Percentiles rank a stretch among this genome's conserved stretches.
phyloP scores from a whole-genome alignment of 1,140 invertebrate species.

The Brachionus asplanchnoidis region DNA sequence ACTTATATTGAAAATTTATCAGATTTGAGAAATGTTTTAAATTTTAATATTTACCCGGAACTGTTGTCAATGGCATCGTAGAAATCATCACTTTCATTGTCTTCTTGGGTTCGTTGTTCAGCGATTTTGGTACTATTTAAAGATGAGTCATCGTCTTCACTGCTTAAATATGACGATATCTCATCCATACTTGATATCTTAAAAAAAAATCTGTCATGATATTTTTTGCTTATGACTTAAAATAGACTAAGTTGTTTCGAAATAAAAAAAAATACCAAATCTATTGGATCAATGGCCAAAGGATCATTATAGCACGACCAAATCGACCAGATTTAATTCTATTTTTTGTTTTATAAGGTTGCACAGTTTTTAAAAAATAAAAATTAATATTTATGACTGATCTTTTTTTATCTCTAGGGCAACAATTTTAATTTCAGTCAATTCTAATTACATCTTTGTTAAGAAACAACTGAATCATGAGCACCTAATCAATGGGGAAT shows the following conservation, averaged over 20 bases:
- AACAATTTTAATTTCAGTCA: background rate
- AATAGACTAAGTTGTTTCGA: background rate
- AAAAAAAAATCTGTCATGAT: background rate
- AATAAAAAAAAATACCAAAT: background rate
- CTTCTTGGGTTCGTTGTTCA: background rate
- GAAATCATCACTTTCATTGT: slow-evolving; percentile 38
- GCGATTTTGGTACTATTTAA: background rate
- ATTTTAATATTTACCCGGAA: background rate
- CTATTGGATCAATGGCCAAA: background rate
- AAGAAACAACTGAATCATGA: background rate
- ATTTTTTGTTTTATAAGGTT: background rate
- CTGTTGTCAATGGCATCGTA: slow-evolving; percentile 29
- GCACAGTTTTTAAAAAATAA: background rate
- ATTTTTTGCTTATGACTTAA: no score
- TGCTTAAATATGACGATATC: slow-evolving; percentile 87
- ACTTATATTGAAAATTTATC: background rate
- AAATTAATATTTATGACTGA: background rate
- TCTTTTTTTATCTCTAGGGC: background rate
- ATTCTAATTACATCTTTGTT: background rate
- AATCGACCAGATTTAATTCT: background rate
- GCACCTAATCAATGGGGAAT: background rate
- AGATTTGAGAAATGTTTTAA: background rate
- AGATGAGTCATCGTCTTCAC: slow-evolving; percentile 74
- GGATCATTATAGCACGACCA: background rate
- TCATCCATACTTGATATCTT: background rate